Percentiles rank a stretch among this genome's conserved stretches.
Evolutionary conservation across 2,888 invertebrate genomes (phyloP).

Genomic region (Rhagium mordax): DNA sequence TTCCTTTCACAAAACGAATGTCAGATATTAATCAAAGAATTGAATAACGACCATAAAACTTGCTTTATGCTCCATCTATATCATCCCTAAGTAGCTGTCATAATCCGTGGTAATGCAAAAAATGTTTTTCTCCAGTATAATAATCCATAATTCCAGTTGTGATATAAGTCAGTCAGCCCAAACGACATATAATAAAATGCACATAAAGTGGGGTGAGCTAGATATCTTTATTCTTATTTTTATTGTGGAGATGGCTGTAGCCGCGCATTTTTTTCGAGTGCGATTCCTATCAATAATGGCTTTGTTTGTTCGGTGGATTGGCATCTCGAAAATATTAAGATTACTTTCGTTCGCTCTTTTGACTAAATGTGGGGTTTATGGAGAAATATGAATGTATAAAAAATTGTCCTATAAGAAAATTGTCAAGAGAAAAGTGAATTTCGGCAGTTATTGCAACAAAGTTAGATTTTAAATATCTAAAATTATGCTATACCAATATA

Average conservation of each 20-base stretch:
- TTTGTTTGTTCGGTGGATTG: constrained; percentile 13
- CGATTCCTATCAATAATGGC: constrained; percentile 26
- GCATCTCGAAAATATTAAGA: constrained; percentile 21
- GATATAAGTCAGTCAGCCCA: constrained; percentile 17
- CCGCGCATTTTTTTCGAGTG: not conserved
- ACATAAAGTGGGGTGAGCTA: constrained; percentile 17
- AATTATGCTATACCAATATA: not conserved
- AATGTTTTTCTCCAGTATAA: constrained; percentile 11
- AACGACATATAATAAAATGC: constrained; percentile 28
- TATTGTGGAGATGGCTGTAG: constrained; percentile 15
- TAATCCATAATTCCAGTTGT: constrained; percentile 14
- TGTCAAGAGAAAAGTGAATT: no score
- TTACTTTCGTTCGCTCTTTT: not conserved
- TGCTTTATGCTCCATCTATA: constrained; percentile 28
- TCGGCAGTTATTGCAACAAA: no score
- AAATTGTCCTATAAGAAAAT: no score
- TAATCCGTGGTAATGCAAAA: constrained; percentile 25
- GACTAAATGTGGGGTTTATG: not conserved
- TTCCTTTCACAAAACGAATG: not conserved
- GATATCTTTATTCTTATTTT: constrained; percentile 27
- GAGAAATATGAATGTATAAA: not conserved
- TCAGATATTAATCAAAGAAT: constrained; percentile 18
- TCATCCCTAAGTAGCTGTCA: constrained; percentile 39
- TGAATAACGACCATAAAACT: constrained; percentile 22
- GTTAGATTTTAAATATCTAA: not conserved